Percentiles rank a stretch among this genome's conserved stretches.
These are phyloP conservation scores for Rhimphoctona megacephalus DNA, from an alignment of 2,888 invertebrate genomes.

Conservation along the genomic window DNA sequence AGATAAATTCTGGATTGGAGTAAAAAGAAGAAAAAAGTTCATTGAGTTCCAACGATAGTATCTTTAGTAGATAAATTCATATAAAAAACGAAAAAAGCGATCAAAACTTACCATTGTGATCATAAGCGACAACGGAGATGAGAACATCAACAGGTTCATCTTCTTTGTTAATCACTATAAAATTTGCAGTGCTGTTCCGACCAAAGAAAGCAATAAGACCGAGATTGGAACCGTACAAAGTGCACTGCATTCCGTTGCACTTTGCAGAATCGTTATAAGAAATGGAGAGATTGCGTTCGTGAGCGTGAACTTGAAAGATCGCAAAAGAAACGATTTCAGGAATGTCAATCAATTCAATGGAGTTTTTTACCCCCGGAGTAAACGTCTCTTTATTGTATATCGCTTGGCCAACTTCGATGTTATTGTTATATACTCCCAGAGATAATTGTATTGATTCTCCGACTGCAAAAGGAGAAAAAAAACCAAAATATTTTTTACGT, in stretches of 20 bases:
- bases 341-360: slow-evolving; percentile 85
- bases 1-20: background rate
- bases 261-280: slow-evolving; percentile 84
- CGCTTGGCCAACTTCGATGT: slow-evolving; percentile 72
- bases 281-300: slow-evolving; percentile 86
- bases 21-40: background rate
- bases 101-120: slow-evolving; percentile 84
- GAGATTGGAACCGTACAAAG: slow-evolving; percentile 87
- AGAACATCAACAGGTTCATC: slow-evolving; percentile 82
- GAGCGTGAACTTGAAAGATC: slow-evolving; percentile 89
- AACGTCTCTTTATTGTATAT: slow-evolving; percentile 76
- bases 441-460: slow-evolving; percentile 67
- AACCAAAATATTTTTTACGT: background rate
- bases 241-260: slow-evolving; percentile 75
- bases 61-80: background rate
- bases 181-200: slow-evolving; percentile 75
- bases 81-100: background rate
- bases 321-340: slow-evolving; percentile 86
- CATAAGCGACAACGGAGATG: slow-evolving; percentile 87
- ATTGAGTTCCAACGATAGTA: background rate
- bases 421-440: slow-evolving; percentile 77
- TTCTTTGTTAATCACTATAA: slow-evolving; percentile 85
- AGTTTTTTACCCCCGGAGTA: slow-evolving; percentile 75
- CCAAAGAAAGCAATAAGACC: slow-evolving; percentile 85
- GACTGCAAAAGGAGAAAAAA: slow-evolving; percentile 65